Evolutionary conservation across 2,113 vertebrate species (phyloP), one percentile per base, ranked within the genome.

Genomic region (Lycaon pictus): DNA sequence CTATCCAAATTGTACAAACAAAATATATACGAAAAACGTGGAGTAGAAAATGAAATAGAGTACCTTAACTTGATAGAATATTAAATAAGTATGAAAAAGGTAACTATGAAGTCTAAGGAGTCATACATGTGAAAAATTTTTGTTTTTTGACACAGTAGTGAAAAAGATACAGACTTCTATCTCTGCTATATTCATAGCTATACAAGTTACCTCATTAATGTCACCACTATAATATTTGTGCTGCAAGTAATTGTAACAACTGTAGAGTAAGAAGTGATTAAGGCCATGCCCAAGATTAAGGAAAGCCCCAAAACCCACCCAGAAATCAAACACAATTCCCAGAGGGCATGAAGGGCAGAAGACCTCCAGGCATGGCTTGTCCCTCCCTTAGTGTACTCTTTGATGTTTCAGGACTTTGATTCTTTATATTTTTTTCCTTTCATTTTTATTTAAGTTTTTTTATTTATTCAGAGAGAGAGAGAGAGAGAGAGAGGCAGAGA

Each of bases 291-390:
- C 19, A 16, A 37, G 37, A 37, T 12, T 11, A 3, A 17, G 27
- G 83, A 53, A 48, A 32, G 2, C 37, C 48, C 32, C n/a, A 0
- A 43, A 60, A 8, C 11, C 43, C 7, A 19, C 20, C 6, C 3
- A 7, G 27, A 79, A 48, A 19, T 25, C 5, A 51, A 35, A 27
- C 23, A 32, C 3, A 1, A 15, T 51, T 58, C 29, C 37, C 16
- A 51, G 25, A 48, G n/a, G 53, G 5, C 1, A 0, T 3, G 2
- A 4, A 10, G 7, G 25, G 20, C 19, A 27, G 60, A 37, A 29
- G 12, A 1, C 3, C 82, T 48, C 16, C 3, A 16, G 23, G 25
- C 15, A 0, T 15, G 22, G 10, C 0, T 1, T 10, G 2, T 5
- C 13, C 43, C 13, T 5, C 13, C 43, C 13, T 35, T 19, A 3